These are phyloP conservation scores for Tridacna gigas DNA, from an alignment of 2,888 invertebrate genomes.

Conservation along the genomic window DNA sequence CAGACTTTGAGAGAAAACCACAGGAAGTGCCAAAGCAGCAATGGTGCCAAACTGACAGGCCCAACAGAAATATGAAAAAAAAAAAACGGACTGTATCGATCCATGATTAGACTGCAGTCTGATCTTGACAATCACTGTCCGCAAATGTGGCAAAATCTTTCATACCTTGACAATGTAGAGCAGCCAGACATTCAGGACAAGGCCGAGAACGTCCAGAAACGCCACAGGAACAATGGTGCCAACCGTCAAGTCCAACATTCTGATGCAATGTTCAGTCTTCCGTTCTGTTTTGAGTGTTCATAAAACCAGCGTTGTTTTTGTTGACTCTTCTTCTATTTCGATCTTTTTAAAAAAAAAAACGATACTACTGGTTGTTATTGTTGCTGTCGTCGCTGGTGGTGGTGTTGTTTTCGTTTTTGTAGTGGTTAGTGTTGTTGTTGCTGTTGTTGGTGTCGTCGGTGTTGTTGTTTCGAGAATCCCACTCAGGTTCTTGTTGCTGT, in stretches of 20 bases:
- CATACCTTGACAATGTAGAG: conserved; percentile 32
- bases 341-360: no score
- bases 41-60: background rate
- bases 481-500: no score
- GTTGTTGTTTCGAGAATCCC: no score
- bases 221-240: conserved; percentile 18
- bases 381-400: no score
- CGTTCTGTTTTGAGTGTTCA: no score
- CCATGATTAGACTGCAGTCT: background rate
- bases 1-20: background rate
- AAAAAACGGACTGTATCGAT: background rate
- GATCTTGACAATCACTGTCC: background rate
- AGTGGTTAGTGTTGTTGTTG: no score
- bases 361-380: no score
- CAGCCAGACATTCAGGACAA: conserved; percentile 28
- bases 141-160: background rate
- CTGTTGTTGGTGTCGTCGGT: no score
- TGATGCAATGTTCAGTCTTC: background rate
- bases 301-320: no score
- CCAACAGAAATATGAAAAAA: background rate
- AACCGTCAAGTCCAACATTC: conserved; percentile 6
- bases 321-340: no score
- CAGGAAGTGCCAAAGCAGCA: background rate
- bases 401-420: no score
- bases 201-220: conserved; percentile 1